These are phyloP conservation scores for Morbakka virulenta DNA, from an alignment of 30 jellyfish, hydroid and myxozoan genomes.

Conservation along the genomic window DNA sequence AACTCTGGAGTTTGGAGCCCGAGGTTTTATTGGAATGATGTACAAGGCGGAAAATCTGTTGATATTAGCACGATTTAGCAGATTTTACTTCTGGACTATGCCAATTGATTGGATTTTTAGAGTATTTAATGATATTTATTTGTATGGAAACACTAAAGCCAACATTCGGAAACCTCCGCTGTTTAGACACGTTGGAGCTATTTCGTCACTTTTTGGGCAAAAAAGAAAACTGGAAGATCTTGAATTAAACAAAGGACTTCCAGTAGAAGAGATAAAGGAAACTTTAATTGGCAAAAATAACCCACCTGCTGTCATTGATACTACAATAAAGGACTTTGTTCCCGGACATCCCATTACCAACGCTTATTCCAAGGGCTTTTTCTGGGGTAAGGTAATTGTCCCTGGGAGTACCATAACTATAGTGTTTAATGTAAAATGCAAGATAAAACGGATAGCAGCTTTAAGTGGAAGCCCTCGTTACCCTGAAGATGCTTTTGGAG, in stretches of 20 bases:
- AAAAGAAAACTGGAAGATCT: slow-evolving; percentile 82
- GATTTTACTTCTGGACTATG: slow-evolving; percentile 86
- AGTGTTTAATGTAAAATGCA: slow-evolving; percentile 18
- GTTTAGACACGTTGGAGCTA: slow-evolving; percentile 82
- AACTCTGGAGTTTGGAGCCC: slow-evolving; percentile 88
- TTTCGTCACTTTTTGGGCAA: slow-evolving; percentile 92
- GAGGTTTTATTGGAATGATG: slow-evolving; percentile 98
- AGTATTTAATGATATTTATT: slow-evolving; percentile 74
- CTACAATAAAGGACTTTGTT: slow-evolving; percentile 64
- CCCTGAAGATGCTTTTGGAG: slow-evolving; percentile 67
- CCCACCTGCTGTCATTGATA: slow-evolving; percentile 60
- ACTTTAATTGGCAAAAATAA: slow-evolving; percentile 23
- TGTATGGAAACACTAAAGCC: slow-evolving; percentile 71
- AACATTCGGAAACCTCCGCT: slow-evolving; percentile 66
- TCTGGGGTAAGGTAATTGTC: slow-evolving; percentile 74
- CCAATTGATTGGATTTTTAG: slow-evolving; percentile 98
- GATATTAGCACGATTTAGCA: slow-evolving; percentile 62
- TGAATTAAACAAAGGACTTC: slow-evolving; percentile 1
- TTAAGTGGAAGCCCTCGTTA: slow-evolving; percentile 70
- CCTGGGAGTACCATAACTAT: slow-evolving; percentile 63
- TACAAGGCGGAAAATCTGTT: slow-evolving; percentile 61
- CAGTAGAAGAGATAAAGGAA: background rate
- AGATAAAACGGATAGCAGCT: slow-evolving; percentile 41
- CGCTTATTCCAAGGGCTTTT: slow-evolving; percentile 53
- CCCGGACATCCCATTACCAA: slow-evolving; percentile 43